A percentile compares a stretch with the other conserved stretches of the same genome.
Conservation (phyloP, 2,797 vertebrate genomes). For the Myioborus miniatus region DNA sequence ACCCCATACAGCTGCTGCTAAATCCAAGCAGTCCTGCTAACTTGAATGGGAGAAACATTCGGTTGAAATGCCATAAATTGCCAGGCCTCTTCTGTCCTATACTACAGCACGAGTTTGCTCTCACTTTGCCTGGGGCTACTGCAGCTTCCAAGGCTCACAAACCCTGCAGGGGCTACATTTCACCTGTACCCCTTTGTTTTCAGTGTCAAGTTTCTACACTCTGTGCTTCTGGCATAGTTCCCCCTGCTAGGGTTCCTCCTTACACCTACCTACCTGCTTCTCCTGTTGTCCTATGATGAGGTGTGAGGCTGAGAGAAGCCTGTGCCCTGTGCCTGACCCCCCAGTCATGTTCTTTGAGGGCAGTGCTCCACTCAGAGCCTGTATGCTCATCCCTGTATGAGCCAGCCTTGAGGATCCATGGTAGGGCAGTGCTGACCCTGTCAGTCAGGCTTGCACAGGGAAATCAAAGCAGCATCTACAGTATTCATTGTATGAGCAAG, state of each 20-base stretch:
- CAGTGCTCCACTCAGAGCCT: neutral
- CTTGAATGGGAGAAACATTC: neutral
- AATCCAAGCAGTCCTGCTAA: neutral
- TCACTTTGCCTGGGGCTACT: neutral
- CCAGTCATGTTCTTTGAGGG: fast-evolving
- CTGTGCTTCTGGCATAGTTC: fast-evolving
- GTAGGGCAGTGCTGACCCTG: neutral
- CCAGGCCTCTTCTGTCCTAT: fast-evolving
- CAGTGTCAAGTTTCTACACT: fast-evolving
- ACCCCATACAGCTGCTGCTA: neutral
- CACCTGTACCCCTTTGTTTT: neutral
- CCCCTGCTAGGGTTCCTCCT: neutral
- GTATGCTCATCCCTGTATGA: fast-evolving
- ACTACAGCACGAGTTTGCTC: neutral
- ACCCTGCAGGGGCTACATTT: neutral
- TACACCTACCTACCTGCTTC: neutral
- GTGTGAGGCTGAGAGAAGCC: neutral
- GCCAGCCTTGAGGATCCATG: neutral
- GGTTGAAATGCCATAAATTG: neutral
- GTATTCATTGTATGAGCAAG: neutral
- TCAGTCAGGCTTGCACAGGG: neutral
- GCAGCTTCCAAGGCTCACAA: neutral
- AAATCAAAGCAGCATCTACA: neutral
- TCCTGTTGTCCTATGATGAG: neutral
- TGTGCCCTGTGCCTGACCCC: neutral